A percentile compares a stretch with the other conserved stretches of the same genome.
Evolutionary conservation across 92 coral and sea anemone species (phyloP).

Genomic region (Actinernus sp.): DNA sequence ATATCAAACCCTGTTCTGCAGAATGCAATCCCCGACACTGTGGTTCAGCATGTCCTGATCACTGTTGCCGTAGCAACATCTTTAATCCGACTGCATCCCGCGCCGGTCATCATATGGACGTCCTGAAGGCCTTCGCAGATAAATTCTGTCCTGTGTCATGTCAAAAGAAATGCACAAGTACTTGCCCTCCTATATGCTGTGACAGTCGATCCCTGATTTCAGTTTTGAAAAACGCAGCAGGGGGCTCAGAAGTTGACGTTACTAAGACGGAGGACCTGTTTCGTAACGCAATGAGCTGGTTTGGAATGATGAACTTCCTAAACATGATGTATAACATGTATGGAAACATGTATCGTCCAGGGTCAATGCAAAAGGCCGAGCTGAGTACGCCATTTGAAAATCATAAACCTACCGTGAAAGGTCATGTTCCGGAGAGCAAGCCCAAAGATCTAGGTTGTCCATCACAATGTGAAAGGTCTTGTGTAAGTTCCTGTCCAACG

Average conservation of each 20-base stretch:
- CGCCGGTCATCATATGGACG: conserved; percentile 16
- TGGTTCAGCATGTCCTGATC: conserved; percentile 64
- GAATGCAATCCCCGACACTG: conserved; percentile 56
- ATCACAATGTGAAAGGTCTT: background rate
- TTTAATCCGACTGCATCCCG: background rate
- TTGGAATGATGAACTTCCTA: conserved; percentile 84
- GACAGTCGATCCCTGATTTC: conserved; percentile 29
- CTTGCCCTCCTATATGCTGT: conserved; percentile 90
- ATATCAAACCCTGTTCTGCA: conserved; percentile 1
- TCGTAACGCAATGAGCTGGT: conserved; percentile 80
- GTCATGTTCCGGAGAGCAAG: conserved; percentile 11
- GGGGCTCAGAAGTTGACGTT: conserved; percentile 25
- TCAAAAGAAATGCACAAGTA: conserved; percentile 48
- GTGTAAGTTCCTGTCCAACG: background rate
- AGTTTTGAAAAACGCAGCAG: conserved; percentile 21
- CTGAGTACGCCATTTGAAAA: too few species aligned
- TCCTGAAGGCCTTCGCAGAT: conserved; percentile 58
- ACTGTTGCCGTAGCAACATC: conserved; percentile 40
- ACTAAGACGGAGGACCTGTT: conserved; percentile 44
- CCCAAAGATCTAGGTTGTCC: background rate
- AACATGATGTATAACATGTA: conserved; percentile 78
- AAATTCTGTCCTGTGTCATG: conserved; percentile 79
- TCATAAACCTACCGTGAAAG: conserved; percentile 9
- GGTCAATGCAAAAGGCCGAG: background rate
- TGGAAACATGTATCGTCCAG: conserved; percentile 35